Base-by-base conservation (phyloP, 1,140 invertebrate genomes). In the Brachionus sp. region DNA sequence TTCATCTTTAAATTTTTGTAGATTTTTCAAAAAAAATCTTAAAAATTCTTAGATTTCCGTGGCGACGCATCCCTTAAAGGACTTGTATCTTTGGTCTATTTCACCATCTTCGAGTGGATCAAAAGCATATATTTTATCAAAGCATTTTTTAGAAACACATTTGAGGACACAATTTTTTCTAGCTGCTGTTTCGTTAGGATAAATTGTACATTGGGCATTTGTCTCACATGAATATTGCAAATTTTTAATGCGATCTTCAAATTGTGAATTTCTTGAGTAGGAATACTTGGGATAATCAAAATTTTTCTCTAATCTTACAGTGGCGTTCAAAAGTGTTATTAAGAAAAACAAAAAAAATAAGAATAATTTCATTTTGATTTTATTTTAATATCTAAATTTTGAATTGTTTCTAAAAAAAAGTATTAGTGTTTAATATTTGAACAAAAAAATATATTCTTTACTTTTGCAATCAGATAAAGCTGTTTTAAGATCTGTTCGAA, bases 121-220 rank as follows among this genome's bases (percentile, higher is more conserved):
- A 66, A 39, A 66, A 35, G n/a, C 33, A 29, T 80, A 80, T 33
- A 80, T 80, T 80, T 80, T 35, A 39, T 66, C 37, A 80, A 39
- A 80, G 50, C 77, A 80, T 23, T 80, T 80, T 37, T 80, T 66
- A 3, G 77, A 80, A 1, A 80, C n/a, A 66, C 77, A 80, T 62
- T 80, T 80, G 5, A 80, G 25, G 5, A 80, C 33, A 66, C 77
- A 80, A 66, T 80, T 80, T 57, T 75, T 13, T 46, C 12, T 75
- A 25, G 6, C 7, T 13, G 70, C 16, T 46, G 23, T 23, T 29
- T 75, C 70, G 46, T 70, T 70, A 39, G 3, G 33, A 42, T 46
- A 75, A 75, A 19, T 46, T 12, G 70, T 46, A 46, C 70, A 75
- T 5, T 75, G n/a, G 0, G 1, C 9, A 9, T 16, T 44, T 6